phyloP scores from a whole-genome alignment of 2,113 vertebrate genomes.

The Cynopterus brachyotis region DNA sequence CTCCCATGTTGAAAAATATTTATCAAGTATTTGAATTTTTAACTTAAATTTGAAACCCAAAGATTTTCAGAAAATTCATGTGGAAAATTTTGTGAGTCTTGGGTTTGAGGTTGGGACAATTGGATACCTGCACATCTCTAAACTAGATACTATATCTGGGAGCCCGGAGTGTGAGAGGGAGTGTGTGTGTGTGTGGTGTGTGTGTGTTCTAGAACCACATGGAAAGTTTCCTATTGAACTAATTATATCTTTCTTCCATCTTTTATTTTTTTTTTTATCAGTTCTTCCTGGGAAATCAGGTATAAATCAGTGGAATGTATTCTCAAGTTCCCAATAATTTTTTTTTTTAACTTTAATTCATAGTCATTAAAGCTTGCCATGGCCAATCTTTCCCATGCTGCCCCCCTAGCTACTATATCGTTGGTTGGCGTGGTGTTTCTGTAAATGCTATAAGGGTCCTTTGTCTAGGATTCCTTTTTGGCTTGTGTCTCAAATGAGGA shows the following conservation, averaged over 20 bases:
- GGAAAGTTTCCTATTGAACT: conserved; percentile 83
- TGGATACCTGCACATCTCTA: conserved; percentile 68
- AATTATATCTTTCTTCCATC: conserved; percentile 90
- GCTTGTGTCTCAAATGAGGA: conserved; percentile 77
- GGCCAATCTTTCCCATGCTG: conserved; percentile 76
- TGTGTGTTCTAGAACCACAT: conserved; percentile 78
- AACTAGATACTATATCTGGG: conserved; percentile 70
- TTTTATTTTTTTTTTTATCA: conserved; percentile 91
- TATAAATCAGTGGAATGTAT: conserved; percentile 91
- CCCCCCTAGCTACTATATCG: conserved; percentile 81
- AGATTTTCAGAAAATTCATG: conserved; percentile 29
- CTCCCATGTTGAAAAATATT: conserved; percentile 28
- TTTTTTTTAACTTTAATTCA: conserved; percentile 65
- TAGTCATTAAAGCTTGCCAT: conserved; percentile 85
- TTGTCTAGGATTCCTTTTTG: conserved; percentile 70
- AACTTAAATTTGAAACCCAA: conserved; percentile 45
- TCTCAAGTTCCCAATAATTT: conserved; percentile 75
- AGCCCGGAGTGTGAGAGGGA: conserved; percentile 26
- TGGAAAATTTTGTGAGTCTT: background rate
- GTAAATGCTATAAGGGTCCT: conserved; percentile 75
- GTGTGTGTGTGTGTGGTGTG: conserved; percentile 60
- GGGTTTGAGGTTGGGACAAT: conserved; percentile 53
- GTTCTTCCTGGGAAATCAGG: conserved; percentile 99
- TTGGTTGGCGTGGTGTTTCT: conserved; percentile 82
- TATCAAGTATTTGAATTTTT: conserved; percentile 12